These are phyloP conservation scores for Microcebus ravelobensis DNA, from an alignment of 2,113 vertebrate genomes.

Conservation along the genomic window DNA sequence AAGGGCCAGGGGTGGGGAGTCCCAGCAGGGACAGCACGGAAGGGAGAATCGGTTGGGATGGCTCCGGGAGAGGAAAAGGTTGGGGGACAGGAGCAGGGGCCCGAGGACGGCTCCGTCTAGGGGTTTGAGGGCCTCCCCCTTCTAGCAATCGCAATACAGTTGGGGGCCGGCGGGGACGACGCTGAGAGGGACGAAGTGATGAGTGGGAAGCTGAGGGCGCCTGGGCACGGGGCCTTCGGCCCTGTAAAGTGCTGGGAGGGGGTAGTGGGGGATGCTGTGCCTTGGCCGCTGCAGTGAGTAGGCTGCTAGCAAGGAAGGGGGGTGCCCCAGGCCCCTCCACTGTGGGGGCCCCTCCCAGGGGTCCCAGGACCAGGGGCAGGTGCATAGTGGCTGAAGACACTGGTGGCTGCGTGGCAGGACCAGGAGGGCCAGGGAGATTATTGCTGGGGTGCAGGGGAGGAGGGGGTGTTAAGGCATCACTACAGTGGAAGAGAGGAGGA, in stretches of 20 bases:
- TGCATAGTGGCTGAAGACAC: slow-evolving; percentile 85
- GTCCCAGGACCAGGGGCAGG: slow-evolving; percentile 88
- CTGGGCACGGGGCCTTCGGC: slow-evolving; percentile 81
- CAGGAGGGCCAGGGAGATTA: slow-evolving; percentile 78
- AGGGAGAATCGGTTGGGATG: slow-evolving; percentile 72
- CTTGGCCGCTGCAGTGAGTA: slow-evolving; percentile 93
- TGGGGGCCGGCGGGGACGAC: slow-evolving; percentile 81
- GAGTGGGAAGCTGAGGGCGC: slow-evolving; percentile 70
- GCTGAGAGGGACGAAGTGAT: slow-evolving; percentile 57
- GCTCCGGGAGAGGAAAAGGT: slow-evolving; percentile 68
- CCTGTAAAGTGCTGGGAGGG: slow-evolving; percentile 92
- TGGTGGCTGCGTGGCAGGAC: slow-evolving; percentile 81
- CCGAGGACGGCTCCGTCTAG: slow-evolving; percentile 74
- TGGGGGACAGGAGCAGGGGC: slow-evolving; percentile 66
- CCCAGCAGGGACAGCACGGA: slow-evolving; percentile 80
- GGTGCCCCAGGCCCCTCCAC: slow-evolving; percentile 80
- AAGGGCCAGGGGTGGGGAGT: slow-evolving; percentile 74
- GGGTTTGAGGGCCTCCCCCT: slow-evolving; percentile 80
- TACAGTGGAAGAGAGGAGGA: slow-evolving; percentile 77
- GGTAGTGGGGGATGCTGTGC: slow-evolving; percentile 85
- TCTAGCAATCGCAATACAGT: slow-evolving; percentile 86
- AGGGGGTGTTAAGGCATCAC: slow-evolving; percentile 82
- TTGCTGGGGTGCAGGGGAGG: slow-evolving; percentile 79
- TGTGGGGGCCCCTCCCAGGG: slow-evolving; percentile 81
- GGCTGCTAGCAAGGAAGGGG: slow-evolving; percentile 92